A percentile compares a stretch with the other conserved stretches of the same genome.
Evolutionary conservation across 2,888 invertebrate genomes (phyloP).

Genomic region (Caenorhabditis sinica): DNA sequence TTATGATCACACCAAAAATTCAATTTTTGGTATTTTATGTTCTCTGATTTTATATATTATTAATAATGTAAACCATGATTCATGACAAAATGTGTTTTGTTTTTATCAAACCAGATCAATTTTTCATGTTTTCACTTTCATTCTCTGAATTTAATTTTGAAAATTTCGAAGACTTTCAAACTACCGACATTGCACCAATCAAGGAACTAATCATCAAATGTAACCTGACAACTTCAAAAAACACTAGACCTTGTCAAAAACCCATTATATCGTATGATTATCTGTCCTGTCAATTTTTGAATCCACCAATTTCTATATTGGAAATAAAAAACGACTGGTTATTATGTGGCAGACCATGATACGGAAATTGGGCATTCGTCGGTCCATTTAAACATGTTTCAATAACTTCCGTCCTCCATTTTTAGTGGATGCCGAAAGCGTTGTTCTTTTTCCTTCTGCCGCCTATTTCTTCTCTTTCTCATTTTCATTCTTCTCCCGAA

Average conservation of each 20-base stretch:
- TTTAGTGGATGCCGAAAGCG: neutral
- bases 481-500: constrained; percentile 17
- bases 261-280: neutral
- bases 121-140: neutral
- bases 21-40: too few species aligned
- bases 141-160: neutral
- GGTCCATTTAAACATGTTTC: constrained; percentile 36
- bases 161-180: neutral
- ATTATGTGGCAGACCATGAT: neutral
- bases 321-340: constrained; percentile 19
- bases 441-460: constrained; percentile 6
- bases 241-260: neutral
- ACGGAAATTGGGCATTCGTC: constrained; percentile 20
- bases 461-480: constrained; percentile 19
- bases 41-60: too few species aligned
- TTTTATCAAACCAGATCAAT: too few species aligned
- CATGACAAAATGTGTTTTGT: too few species aligned
- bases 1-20: too few species aligned
- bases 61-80: too few species aligned
- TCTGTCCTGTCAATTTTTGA: constrained; percentile 4
- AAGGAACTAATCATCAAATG: constrained; percentile 10
- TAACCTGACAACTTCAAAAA: constrained; percentile 1
- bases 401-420: constrained; percentile 48
- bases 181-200: neutral
- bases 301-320: constrained; percentile 9